These are phyloP conservation scores for Ptychoptera contaminata DNA, from an alignment of 2,888 invertebrate genomes.

Conservation along the genomic window DNA sequence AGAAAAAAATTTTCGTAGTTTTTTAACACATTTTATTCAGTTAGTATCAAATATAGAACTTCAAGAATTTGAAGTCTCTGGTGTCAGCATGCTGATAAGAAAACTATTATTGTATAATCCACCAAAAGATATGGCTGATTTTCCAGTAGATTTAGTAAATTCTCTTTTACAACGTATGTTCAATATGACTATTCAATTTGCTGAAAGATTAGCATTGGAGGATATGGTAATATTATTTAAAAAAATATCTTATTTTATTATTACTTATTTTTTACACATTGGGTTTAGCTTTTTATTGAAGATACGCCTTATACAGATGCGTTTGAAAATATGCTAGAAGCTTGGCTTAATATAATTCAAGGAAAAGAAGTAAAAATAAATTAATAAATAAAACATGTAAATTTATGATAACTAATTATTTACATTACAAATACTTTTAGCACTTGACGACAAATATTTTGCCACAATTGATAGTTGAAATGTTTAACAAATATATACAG, in stretches of 20 bases:
- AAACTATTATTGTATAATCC: conserved; percentile 43
- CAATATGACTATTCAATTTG: conserved; percentile 44
- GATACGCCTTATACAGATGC: conserved; percentile 47
- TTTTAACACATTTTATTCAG: conserved; percentile 42
- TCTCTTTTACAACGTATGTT: conserved; percentile 45
- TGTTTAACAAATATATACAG: conserved; percentile 67
- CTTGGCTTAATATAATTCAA: conserved; percentile 36
- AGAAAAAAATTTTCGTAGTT: conserved; percentile 40
- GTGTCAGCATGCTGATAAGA: conserved; percentile 47
- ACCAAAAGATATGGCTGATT: conserved; percentile 26
- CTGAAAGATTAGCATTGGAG: conserved; percentile 46
- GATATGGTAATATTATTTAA: conserved; percentile 37
- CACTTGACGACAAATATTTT: conserved; percentile 29
- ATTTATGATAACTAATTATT: not conserved
- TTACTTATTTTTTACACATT: conserved; percentile 10
- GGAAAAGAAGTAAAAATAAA: conserved; percentile 4
- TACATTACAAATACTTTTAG: not conserved
- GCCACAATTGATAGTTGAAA: conserved; percentile 31
- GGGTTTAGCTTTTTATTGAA: conserved; percentile 27
- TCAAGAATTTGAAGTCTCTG: conserved; percentile 47
- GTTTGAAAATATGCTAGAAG: conserved; percentile 48
- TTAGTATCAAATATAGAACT: conserved; percentile 41
- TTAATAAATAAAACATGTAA: not conserved
- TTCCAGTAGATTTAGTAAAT: conserved; percentile 34
- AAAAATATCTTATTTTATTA: not conserved